Evolutionary conservation across 2,888 invertebrate species (phyloP).

Genomic region (Tricholauxania praeusta): DNA sequence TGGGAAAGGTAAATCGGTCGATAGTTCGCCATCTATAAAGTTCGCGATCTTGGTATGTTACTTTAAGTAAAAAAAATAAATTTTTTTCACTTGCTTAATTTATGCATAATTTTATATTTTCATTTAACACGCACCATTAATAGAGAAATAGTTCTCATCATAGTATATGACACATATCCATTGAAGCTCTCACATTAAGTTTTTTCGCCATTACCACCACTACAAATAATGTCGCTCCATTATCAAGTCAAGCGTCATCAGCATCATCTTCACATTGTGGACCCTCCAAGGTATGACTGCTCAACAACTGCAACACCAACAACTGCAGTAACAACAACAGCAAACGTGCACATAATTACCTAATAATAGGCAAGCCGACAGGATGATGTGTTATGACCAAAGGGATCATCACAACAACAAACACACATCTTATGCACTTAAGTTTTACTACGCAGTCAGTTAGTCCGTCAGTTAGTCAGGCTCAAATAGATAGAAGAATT

Average conservation of each 20-base stretch:
- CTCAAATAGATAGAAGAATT: neutral
- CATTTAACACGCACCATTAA: too few relatives aligned
- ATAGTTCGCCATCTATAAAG: too few relatives aligned
- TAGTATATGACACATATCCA: too few relatives aligned
- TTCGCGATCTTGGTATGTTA: too few relatives aligned
- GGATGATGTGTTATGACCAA: constrained; percentile 35
- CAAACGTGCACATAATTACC: constrained; percentile 32
- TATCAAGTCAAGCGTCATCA: constrained; percentile 17
- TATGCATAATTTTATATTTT: too few relatives aligned
- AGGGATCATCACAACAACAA: constrained; percentile 18
- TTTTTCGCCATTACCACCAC: too few relatives aligned
- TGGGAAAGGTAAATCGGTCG: too few relatives aligned
- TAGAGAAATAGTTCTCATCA: too few relatives aligned
- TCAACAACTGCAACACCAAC: constrained; percentile 25
- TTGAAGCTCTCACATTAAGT: too few relatives aligned
- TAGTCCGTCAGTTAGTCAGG: neutral
- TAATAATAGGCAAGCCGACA: constrained; percentile 40
- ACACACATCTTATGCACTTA: constrained; percentile 9
- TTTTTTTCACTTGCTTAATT: too few relatives aligned
- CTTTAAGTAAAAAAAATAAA: too few relatives aligned
- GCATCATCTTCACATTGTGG: constrained; percentile 2
- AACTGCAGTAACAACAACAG: constrained; percentile 8
- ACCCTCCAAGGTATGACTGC: constrained; percentile 28
- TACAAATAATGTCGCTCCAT: constrained; percentile 10
- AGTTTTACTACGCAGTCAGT: neutral